Evolutionary conservation across 2,888 invertebrate species (phyloP), one percentile per base, ranked within the genome.

Genomic region (Nephrotoma guestfalica): DNA sequence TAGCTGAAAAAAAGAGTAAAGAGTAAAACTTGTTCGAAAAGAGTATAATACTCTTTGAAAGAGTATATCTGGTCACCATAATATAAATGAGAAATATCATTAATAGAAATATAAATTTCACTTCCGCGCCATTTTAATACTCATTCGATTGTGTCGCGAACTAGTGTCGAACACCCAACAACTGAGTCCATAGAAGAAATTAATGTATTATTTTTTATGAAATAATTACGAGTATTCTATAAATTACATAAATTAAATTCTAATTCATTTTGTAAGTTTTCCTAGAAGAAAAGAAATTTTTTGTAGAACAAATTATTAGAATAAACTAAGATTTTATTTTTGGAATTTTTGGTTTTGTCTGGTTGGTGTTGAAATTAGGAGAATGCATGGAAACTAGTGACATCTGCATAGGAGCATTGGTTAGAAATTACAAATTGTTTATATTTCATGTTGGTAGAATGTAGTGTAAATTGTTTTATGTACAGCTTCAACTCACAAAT

Each of bases 101-200:
- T n/a, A n/a, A n/a, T n/a, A 84, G n/a, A 84, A 84, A 41, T 71
- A 71, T 71, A 71, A 71, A 71, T 71, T 71, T 85, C 86, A 86
- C 86, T 86, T 86, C 86, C 86, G 86, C 86, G 86, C 86, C 86
- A 86, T 86, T 86, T 86, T 86, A 15, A 51, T 51, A 9, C 30
- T 51, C 51, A 57, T 47, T 45, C 40, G 47, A 45, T 86, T 18
- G 71, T 71, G 41, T 40, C 45, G 86, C 43, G 11, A 86, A 45
- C 86, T 86, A 86, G 45, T 18, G 30, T 13, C 40, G 45, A 86
- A 30, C 45, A 86, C 71, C 6, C 9, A 2, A 9, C 18, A 71
- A 71, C 71, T 30, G 71, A 9, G 30, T 71, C 71, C 71, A 30
- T 71, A 71, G 71, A 71, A 71, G 71, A 71, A 71, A 71, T 71